Conservation (phyloP, 2,888 invertebrate genomes). For the Atethmia centrago region DNA sequence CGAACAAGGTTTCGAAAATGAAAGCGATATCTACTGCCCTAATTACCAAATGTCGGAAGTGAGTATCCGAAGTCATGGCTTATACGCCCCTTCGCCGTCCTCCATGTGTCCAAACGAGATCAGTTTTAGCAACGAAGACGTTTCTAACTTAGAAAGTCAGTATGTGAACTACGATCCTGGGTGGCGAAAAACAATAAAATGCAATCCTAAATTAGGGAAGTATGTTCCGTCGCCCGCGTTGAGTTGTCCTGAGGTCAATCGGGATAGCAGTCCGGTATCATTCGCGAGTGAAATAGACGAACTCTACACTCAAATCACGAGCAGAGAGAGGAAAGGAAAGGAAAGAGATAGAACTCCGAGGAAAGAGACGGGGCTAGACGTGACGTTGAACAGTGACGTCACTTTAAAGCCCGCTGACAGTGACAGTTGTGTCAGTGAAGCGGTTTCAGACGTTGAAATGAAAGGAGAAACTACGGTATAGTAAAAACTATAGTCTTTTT, state of each 20-base stretch:
- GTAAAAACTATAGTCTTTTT: conserved; percentile 27
- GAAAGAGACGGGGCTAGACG: conserved; percentile 80
- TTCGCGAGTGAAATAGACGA: conserved; percentile 92
- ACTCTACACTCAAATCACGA: conserved; percentile 92
- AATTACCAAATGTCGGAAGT: conserved; percentile 92
- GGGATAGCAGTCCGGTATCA: conserved; percentile 85
- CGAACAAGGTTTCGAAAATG: conserved; percentile 89
- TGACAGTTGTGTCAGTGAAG: conserved; percentile 89
- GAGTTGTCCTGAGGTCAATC: conserved; percentile 87
- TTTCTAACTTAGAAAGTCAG: conserved; percentile 88
- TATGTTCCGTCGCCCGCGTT: conserved; percentile 85
- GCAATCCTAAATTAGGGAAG: conserved; percentile 83
- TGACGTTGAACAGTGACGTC: conserved; percentile 86
- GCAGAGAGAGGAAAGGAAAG: conserved; percentile 85
- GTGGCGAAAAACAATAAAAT: conserved; percentile 86
- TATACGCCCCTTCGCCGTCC: conserved; percentile 91
- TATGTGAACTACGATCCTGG: conserved; percentile 91
- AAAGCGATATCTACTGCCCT: conserved; percentile 91
- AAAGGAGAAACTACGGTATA: conserved; percentile 86
- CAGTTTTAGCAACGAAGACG: conserved; percentile 88
- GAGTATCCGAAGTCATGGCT: conserved; percentile 91
- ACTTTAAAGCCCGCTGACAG: conserved; percentile 85
- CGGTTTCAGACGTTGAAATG: conserved; percentile 82
- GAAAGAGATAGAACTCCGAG: conserved; percentile 78
- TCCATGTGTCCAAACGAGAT: conserved; percentile 89